Evolutionary conservation across 2,888 invertebrate genomes (phyloP), one percentile per base, ranked within the genome.

Genomic region (Ganaspis brasiliensis): DNA sequence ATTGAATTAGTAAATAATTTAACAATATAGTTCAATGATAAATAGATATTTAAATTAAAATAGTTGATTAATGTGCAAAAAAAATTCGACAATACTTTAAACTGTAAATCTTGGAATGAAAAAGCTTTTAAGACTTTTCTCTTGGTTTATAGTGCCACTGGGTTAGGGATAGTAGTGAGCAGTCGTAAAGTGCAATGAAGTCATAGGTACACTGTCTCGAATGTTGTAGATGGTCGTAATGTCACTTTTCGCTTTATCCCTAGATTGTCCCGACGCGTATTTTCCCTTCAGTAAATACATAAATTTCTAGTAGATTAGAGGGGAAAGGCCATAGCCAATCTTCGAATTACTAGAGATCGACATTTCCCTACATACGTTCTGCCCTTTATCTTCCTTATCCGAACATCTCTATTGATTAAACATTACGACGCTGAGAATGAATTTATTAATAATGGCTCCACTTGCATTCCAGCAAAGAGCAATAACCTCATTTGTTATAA

Each of bases 201-300:
- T 40, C 63, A 63, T 35, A 10, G 37, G 37, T 63, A 14, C 14
- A 24, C 21, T 63, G 14, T 14, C 14, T 40, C 19, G 37, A 63
- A 40, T 40, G 35, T 61, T 40, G 35, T 61, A 61, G 16, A 63
- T 8, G 63, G 21, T 63, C 63, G n/a, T 63, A 63, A 63, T 14
- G 40, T n/a, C 14, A 63, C 21, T 40, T 63, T 63, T n/a, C n/a
- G 40, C 21, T 63, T 8, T 63, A 63, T 63, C 63, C 63, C 63
- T 21, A 63, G 63, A 63, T 40, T 40, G 63, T 40, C 21, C 63
- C 40, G 21, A 14, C 24, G 37, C n/a, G 40, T 12, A 63, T 40
- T 63, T 40, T 63, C 63, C 63, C 63, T 63, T 40, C 63, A 21
- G 40, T 40, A 63, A 63, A 63, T 63, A 63, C 40, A 63, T 63